A percentile compares a stretch with the other conserved stretches of the same genome.
Conservation (phyloP, 2,113 vertebrate species). For the Apistogramma diplotaenia region DNA sequence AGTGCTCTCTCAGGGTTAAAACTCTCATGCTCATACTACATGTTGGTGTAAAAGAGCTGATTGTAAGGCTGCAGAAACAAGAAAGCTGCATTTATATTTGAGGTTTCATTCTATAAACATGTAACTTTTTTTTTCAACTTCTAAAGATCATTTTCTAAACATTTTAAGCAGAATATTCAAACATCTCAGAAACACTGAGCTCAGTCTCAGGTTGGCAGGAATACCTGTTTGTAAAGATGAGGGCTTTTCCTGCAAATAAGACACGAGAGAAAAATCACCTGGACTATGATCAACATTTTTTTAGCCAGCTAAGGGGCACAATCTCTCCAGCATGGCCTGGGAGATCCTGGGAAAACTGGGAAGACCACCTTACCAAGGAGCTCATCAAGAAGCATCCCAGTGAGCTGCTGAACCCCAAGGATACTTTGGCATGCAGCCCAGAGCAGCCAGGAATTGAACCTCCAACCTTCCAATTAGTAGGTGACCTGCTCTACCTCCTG, state of each 20-base stretch:
- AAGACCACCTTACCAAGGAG: too few relatives aligned
- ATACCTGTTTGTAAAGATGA: background rate
- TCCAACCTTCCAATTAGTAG: too few relatives aligned
- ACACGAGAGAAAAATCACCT: background rate
- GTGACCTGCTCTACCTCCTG: too few relatives aligned
- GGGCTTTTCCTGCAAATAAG: rapidly evolving
- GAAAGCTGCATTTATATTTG: rapidly evolving
- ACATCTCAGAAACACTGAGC: background rate
- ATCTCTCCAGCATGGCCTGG: background rate
- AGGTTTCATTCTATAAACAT: background rate
- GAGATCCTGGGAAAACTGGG: too few relatives aligned
- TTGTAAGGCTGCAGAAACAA: background rate
- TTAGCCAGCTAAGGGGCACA: rapidly evolving
- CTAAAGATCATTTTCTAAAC: background rate
- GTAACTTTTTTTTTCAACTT: background rate
- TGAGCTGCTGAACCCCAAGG: background rate
- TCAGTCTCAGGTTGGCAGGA: background rate
- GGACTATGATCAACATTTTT: background rate
- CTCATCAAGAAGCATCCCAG: background rate
- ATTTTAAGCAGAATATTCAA: background rate
- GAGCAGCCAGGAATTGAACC: too few relatives aligned
- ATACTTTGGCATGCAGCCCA: too few relatives aligned
- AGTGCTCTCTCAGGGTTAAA: background rate
- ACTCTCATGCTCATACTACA: background rate
- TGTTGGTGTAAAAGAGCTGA: background rate